These are phyloP conservation scores for Gnathonemus longibarbis DNA, from an alignment of 2,113 vertebrate species.

Conservation along the genomic window DNA sequence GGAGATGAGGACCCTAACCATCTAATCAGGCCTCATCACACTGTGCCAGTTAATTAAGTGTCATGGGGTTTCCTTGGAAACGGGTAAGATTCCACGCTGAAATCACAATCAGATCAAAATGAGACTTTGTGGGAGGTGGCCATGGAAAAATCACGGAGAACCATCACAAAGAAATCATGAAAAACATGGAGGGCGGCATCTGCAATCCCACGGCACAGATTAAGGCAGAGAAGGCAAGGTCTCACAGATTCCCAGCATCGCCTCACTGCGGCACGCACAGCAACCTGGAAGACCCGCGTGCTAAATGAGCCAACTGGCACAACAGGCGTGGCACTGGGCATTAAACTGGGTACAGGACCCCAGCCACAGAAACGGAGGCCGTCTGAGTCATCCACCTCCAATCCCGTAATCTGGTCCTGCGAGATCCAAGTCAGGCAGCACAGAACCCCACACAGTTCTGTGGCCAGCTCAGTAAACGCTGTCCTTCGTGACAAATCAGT, in stretches of 20 bases:
- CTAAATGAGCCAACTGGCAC: neutral
- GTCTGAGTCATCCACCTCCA: neutral
- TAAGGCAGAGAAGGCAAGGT: neutral
- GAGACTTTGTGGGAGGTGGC: neutral
- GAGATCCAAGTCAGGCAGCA: too few relatives aligned
- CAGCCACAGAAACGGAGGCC: neutral
- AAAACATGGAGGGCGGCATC: neutral
- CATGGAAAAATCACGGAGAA: neutral
- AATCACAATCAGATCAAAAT: neutral
- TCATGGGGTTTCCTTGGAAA: neutral
- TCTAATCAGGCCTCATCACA: neutral
- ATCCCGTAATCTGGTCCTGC: too few relatives aligned
- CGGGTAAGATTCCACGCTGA: neutral
- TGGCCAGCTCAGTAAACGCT: too few relatives aligned
- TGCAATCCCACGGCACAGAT: neutral
- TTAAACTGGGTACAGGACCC: constrained; percentile 20
- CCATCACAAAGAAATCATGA: neutral
- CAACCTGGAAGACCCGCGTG: neutral
- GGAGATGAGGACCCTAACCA: neutral
- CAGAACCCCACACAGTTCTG: too few relatives aligned
- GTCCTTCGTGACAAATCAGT: too few relatives aligned
- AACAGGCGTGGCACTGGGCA: neutral
- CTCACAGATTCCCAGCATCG: neutral
- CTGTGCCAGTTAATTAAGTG: neutral
- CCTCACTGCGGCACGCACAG: neutral